phyloP scores from a whole-genome alignment of 2,888 invertebrate genomes.

The Yponomeuta sedellus region DNA sequence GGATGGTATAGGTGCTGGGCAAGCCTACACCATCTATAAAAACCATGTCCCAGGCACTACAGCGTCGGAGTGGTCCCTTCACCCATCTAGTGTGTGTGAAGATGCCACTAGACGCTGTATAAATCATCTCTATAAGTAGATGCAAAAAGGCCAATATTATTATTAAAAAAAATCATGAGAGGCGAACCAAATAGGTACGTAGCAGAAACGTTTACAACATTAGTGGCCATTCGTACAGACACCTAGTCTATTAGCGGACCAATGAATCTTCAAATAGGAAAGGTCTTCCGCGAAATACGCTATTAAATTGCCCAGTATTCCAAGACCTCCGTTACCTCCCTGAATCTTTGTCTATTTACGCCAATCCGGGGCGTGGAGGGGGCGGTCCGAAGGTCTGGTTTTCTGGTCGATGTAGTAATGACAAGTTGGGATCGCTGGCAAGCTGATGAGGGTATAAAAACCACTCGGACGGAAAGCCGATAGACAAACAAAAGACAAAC shows the following conservation, averaged over 20 bases:
- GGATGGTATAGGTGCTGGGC: no score
- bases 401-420: constrained; percentile 5
- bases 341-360: background rate
- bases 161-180: no score
- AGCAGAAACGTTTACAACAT: no score
- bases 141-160: no score
- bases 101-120: no score
- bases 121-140: no score
- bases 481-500: constrained; percentile 42
- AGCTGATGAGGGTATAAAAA: constrained; percentile 39
- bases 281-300: constrained; percentile 10
- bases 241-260: constrained; percentile 13
- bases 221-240: background rate
- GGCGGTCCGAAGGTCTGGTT: background rate
- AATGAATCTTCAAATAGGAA: constrained; percentile 6
- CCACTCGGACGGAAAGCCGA: constrained; percentile 39
- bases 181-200: no score
- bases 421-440: constrained; percentile 10
- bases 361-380: background rate
- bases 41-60: no score
- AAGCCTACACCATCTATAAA: no score
- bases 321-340: background rate
- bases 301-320: background rate
- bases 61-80: no score
- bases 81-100: no score